These are phyloP conservation scores for Laodelphax striatellus DNA, from an alignment of 1,140 invertebrate genomes.

Conservation along the genomic window DNA sequence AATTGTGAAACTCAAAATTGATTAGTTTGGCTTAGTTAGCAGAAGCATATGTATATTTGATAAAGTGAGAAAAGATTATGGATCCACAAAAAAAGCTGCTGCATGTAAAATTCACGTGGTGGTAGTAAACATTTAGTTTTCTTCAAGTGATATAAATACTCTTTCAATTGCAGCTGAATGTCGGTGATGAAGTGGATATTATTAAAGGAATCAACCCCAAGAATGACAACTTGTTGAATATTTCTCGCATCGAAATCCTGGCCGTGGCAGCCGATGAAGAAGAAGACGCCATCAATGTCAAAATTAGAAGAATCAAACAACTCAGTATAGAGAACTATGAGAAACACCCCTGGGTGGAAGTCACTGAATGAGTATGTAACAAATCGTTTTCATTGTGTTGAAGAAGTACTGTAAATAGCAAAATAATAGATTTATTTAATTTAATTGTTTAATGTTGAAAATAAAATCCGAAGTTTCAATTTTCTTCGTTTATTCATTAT, in stretches of 20 bases:
- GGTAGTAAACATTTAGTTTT: too few relatives aligned
- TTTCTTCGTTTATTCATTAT: too few relatives aligned
- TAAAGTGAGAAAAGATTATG: too few relatives aligned
- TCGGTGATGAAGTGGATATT: slow-evolving; percentile 53
- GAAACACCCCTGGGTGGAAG: background rate
- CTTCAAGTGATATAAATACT: too few relatives aligned
- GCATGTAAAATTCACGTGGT: too few relatives aligned
- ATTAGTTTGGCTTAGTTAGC: slow-evolving; percentile 3
- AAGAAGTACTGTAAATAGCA: too few relatives aligned
- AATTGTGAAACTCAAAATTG: slow-evolving; percentile 3
- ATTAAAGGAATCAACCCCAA: slow-evolving; percentile 41
- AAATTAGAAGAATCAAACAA: slow-evolving; percentile 43
- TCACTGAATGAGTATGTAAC: too few relatives aligned
- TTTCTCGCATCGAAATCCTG: slow-evolving; percentile 45
- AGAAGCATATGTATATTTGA: background rate
- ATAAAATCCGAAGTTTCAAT: too few relatives aligned
- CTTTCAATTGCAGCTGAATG: slow-evolving; percentile 30
- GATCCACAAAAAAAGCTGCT: too few relatives aligned
- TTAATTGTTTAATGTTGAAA: too few relatives aligned
- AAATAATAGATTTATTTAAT: too few relatives aligned
- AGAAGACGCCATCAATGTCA: slow-evolving; percentile 36
- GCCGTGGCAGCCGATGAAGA: slow-evolving; percentile 29
- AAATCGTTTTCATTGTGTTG: too few relatives aligned
- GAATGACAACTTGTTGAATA: slow-evolving; percentile 44
- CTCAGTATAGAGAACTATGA: slow-evolving; percentile 47